A percentile compares a stretch with the other conserved stretches of the same genome.
Conservation (phyloP, 2,888 invertebrate species). For the Hoplodrina ambigua region DNA sequence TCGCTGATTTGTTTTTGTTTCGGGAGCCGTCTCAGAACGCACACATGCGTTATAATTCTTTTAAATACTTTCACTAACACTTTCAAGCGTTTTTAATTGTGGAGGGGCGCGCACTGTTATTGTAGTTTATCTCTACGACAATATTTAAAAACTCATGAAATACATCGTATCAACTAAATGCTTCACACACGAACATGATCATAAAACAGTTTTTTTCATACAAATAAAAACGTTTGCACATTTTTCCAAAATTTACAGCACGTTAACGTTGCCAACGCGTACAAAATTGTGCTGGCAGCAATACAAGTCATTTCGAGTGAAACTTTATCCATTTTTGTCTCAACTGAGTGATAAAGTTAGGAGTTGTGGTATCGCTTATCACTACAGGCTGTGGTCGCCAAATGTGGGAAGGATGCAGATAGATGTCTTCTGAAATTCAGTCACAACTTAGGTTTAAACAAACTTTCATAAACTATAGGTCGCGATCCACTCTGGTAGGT, state of each 20-base stretch:
- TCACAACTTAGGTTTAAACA: too few relatives aligned
- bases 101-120: too few relatives aligned
- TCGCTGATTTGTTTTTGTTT: too few relatives aligned
- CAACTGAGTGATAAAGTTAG: slow-evolving; percentile 21
- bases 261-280: slow-evolving; percentile 19
- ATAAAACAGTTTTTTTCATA: slow-evolving; percentile 12
- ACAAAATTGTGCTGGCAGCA: slow-evolving; percentile 25
- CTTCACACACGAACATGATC: neutral
- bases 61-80: too few relatives aligned
- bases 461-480: too few relatives aligned
- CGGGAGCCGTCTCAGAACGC: too few relatives aligned
- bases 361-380: slow-evolving; percentile 6
- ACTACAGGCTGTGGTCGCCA: slow-evolving; percentile 4
- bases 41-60: too few relatives aligned
- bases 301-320: slow-evolving; percentile 46
- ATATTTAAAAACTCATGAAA: neutral
- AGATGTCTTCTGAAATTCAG: neutral
- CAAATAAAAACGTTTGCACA: slow-evolving; percentile 25
- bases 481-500: too few relatives aligned
- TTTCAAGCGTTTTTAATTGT: too few relatives aligned
- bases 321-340: slow-evolving; percentile 55
- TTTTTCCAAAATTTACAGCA: slow-evolving; percentile 30
- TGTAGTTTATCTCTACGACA: too few relatives aligned
- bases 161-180: slow-evolving; percentile 12
- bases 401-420: neutral